These are phyloP conservation scores for Candidula unifasciata DNA, from an alignment of 2,888 invertebrate species.

Conservation along the genomic window DNA sequence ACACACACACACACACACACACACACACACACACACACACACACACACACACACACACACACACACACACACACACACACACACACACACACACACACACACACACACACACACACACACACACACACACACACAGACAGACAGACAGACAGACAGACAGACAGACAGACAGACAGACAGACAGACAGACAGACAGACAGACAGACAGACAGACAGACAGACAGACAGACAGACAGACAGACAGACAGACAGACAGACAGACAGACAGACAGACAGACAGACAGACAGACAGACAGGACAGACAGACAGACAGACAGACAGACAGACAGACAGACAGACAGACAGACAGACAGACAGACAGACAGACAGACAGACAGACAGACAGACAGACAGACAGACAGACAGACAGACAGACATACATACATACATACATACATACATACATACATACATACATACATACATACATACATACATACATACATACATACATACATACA, in stretches of 20 bases:
- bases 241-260: neutral
- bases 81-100: no score
- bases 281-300: no score
- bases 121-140: neutral
- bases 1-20: neutral
- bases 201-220: neutral
- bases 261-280: neutral
- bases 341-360: no score
- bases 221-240: neutral
- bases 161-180: neutral
- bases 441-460: neutral
- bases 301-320: no score
- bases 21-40: neutral
- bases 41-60: neutral
- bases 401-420: neutral
- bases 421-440: neutral
- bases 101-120: neutral
- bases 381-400: neutral
- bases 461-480: neutral
- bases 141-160: neutral
- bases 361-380: no score
- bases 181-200: neutral
- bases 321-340: no score
- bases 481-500: neutral
- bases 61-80: no score